Percentiles rank a stretch among this genome's conserved stretches.
These are phyloP conservation scores for Oryzias curvinotus DNA, from an alignment of 2,113 vertebrate species.

Conservation along the genomic window DNA sequence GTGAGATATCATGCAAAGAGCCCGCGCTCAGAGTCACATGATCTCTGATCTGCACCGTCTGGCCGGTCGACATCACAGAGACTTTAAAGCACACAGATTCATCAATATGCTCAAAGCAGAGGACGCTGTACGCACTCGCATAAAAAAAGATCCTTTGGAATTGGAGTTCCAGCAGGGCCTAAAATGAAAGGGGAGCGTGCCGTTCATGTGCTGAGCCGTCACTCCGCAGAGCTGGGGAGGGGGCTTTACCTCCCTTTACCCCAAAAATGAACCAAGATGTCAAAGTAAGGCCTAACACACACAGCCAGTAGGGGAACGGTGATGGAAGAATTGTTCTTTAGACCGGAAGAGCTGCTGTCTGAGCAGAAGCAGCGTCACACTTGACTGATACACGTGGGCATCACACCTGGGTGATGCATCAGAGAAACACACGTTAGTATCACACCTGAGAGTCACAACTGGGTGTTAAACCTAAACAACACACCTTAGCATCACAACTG, in stretches of 20 bases:
- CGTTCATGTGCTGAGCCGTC: conserved; percentile 73
- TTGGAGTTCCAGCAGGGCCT: conserved; percentile 55
- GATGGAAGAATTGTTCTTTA: conserved; percentile 22
- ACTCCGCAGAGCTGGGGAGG: conserved; percentile 50
- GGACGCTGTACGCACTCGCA: conserved; percentile 30
- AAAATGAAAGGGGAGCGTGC: conserved; percentile 53
- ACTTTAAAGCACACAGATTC: conserved; percentile 49
- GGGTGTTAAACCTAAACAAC: no score
- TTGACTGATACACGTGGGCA: no score
- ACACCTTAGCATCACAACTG: no score
- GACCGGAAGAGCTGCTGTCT: background rate
- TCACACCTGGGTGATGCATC: no score
- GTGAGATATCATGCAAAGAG: conserved; percentile 27
- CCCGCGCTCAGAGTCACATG: conserved; percentile 22
- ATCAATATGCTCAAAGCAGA: conserved; percentile 43
- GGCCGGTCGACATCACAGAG: conserved; percentile 47
- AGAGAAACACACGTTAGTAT: no score
- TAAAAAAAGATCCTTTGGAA: conserved; percentile 40
- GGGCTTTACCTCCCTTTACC: conserved; percentile 59
- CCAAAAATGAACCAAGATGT: conserved; percentile 48
- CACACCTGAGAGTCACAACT: no score
- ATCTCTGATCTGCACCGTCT: conserved; percentile 48
- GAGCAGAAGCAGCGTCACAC: background rate
- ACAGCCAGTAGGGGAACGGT: conserved; percentile 26
- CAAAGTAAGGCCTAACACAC: conserved; percentile 45